Evolutionary conservation across 2,113 vertebrate species (phyloP).

Genomic region (Solenodon paradoxus): DNA sequence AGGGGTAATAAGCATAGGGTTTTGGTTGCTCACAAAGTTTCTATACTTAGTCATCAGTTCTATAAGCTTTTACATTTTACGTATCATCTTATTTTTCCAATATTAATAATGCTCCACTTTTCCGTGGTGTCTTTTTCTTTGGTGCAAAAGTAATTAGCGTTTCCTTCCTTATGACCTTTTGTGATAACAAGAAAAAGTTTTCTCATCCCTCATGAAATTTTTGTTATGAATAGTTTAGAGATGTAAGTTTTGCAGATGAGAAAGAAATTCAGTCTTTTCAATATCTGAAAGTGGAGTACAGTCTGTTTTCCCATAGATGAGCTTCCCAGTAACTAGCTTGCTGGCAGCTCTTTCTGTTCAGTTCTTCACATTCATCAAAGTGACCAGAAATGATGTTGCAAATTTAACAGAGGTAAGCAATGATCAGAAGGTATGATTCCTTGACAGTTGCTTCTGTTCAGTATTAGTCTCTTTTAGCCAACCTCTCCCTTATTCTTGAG

Average conservation of each 20-base stretch:
- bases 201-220: not conserved
- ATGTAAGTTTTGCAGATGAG: not conserved
- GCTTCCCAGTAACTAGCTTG: not conserved
- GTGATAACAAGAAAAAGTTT: not conserved
- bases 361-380: not conserved
- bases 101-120: not conserved
- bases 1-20: too few species aligned
- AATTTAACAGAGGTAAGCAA: not conserved
- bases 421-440: slow-evolving; percentile 13
- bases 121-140: not conserved
- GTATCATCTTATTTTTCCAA: too few species aligned
- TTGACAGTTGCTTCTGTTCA: slow-evolving; percentile 29
- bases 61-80: too few species aligned
- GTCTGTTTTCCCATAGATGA: not conserved
- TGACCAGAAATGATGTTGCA: not conserved
- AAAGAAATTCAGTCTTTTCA: not conserved
- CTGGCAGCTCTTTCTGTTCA: not conserved
- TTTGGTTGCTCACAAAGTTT: too few species aligned
- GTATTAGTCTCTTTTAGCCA: slow-evolving; percentile 13
- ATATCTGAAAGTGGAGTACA: not conserved
- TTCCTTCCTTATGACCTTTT: not conserved
- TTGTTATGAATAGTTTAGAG: not conserved
- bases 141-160: not conserved
- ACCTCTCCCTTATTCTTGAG: not conserved
- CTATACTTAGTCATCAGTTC: too few species aligned